Evolutionary conservation across 2,888 invertebrate genomes (phyloP), one percentile per base, ranked within the genome.

Genomic region (Drosophila neotestacea): DNA sequence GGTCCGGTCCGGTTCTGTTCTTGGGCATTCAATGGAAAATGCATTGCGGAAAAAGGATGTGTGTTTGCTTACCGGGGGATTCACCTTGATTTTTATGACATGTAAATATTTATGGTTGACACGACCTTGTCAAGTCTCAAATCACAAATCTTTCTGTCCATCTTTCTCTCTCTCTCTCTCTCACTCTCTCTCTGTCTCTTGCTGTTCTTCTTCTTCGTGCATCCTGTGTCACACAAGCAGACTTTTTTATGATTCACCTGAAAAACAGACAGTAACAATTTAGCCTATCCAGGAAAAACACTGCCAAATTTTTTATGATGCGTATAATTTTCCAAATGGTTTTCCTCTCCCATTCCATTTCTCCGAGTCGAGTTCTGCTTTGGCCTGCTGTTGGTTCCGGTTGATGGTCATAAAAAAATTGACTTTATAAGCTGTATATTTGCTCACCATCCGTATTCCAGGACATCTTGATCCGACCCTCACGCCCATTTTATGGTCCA

Each of bases 41-140:
- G 85, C 83, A 73, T 64, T 70, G 85, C 88, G 84, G 84, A 84
- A 88, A 82, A 84, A 88, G 88, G 84, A 84, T 88, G 71, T 85
- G 69, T 56, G 46, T 27, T 36, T 56, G 46, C 46, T 47, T 48
- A 46, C 42, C 60, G n/a, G 16, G 27, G 56, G 42, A 58, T 73
- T 86, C 83, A 88, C 86, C 86, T 86, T 88, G 76, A 81, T 79
- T 78, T 86, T 86, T 86, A 86, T 77, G 87, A 22, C 85, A 85
- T 88, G 88, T 86, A 81, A 85, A 84, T 87, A 87, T 89, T 88
- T 89, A 86, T 88, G 81, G 79, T 78, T 86, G 77, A 71, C 87
- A 77, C 73, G 86, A 80, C 86, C 86, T 86, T 89, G 86, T 72
- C 81, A 73, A 60, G 52, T 70, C 50, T 22, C 47, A 13, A 59